Base-by-base conservation (phyloP, 2,888 invertebrate species). In the Agonopterix heracliana region DNA sequence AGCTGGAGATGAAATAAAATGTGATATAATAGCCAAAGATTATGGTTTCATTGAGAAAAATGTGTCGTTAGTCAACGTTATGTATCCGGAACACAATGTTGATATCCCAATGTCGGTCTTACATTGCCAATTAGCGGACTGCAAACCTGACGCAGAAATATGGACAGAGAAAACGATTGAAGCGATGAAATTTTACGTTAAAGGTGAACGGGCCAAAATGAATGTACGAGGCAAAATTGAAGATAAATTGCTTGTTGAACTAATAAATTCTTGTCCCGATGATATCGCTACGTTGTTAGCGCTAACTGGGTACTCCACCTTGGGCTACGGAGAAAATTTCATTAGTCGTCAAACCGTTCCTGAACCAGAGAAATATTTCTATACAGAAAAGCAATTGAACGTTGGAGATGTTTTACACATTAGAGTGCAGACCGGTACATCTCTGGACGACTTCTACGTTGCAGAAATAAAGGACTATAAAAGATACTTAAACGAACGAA, bases 251-350 rank as follows among this genome's bases (percentile, higher is more conserved):
- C 41, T 61, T 4, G 68, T 71, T 1, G 56, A 62, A 36, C 46
- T 69, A 13, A 40, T 54, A 14, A 68, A 68, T 47, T 52, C 63
- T 1, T 59, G 64, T 5, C 64, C 68, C 5, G 60, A 68, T 45
- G 68, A 69, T 44, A 64, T 72, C 17, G 59, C 66, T 2, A 67
- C 66, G 8, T 51, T 67, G 59, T 41, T 72, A 7, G 64, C 65
- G 1, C 47, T 61, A 10, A 52, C 59, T 4, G 63, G 56, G 1
- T 60, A 57, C 35, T 54, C 64, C 9, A 54, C 51, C 5, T 40
- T 65, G 26, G 63, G 64, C 1, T 55, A 53, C 42, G 49, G 45
- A 9, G n/a, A 38, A 38, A 38, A 38, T 38, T n/a, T 5, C 9
- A 38, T 38, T 10, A 38, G n/a, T 10, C 38, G 38, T n/a, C n/a